Evolutionary conservation across 2,113 vertebrate species (phyloP).

Genomic region (Ammodytes marinus): DNA sequence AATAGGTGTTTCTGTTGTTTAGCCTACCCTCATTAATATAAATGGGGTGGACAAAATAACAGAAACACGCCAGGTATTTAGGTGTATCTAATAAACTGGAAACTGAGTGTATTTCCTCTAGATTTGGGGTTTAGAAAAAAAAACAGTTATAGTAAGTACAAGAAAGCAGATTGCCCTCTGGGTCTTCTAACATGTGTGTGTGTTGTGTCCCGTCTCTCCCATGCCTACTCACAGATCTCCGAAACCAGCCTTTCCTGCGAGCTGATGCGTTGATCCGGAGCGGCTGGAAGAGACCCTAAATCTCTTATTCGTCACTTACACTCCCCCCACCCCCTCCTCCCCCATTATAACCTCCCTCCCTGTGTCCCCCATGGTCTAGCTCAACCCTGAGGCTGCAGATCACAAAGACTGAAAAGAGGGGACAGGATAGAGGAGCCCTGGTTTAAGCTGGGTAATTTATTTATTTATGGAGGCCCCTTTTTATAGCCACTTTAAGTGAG

Average conservation of each 20-base stretch:
- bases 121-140: constrained; percentile 15
- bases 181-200: constrained; percentile 75
- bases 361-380: constrained; percentile 57
- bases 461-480: constrained; percentile 84
- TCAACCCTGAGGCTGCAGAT: constrained; percentile 77
- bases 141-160: constrained; percentile 5
- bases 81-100: constrained; percentile 20
- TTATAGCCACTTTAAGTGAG: constrained; percentile 71
- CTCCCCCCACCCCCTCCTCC: constrained; percentile 47
- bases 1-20: constrained; percentile 17
- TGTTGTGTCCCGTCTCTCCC: constrained; percentile 71
- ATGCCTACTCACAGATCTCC: constrained; percentile 87
- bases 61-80: not conserved
- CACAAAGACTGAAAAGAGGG: constrained; percentile 76
- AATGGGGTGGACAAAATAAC: constrained; percentile 1
- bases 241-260: constrained; percentile 88
- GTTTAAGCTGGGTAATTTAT: constrained; percentile 82
- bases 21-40: not conserved
- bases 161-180: constrained; percentile 41
- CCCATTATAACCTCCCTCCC: constrained; percentile 60
- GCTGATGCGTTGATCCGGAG: constrained; percentile 87
- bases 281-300: constrained; percentile 88
- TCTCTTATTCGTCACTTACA: constrained; percentile 73
- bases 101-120: constrained; percentile 33
- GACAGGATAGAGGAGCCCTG: constrained; percentile 75